A percentile compares a stretch with the other conserved stretches of the same genome.
These are phyloP conservation scores for Nansenia antarctica DNA, from an alignment of 2,113 vertebrate genomes.

Conservation along the genomic window DNA sequence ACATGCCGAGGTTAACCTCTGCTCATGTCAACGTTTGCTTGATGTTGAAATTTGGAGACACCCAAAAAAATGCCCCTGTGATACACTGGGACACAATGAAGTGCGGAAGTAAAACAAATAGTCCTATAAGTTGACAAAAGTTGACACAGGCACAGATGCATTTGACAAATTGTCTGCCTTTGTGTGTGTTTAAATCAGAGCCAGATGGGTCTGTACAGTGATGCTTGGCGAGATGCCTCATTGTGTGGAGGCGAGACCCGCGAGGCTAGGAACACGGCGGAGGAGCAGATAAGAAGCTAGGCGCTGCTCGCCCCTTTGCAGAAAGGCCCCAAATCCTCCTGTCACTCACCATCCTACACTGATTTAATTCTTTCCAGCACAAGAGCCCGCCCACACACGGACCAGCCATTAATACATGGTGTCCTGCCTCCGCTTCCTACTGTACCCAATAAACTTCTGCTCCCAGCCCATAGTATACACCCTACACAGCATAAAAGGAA, in stretches of 20 bases:
- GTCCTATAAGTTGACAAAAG: slow-evolving; percentile 75
- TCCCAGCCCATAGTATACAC: slow-evolving; percentile 23
- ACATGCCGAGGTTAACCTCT: slow-evolving; percentile 62
- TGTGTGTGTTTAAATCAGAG: slow-evolving; percentile 76
- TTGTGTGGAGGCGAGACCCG: slow-evolving; percentile 37
- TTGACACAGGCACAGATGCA: slow-evolving; percentile 75
- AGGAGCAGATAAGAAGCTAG: slow-evolving; percentile 22
- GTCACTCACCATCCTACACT: slow-evolving; percentile 70
- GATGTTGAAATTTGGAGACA: slow-evolving; percentile 42
- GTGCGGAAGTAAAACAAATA: slow-evolving; percentile 65
- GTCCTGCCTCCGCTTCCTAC: slow-evolving; percentile 63
- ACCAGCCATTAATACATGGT: slow-evolving; percentile 56
- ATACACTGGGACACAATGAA: slow-evolving; percentile 38
- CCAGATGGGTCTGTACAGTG: slow-evolving; percentile 76
- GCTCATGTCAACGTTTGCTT: slow-evolving; percentile 56
- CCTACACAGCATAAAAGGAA: not conserved
- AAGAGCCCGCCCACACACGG: slow-evolving; percentile 58
- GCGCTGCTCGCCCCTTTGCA: slow-evolving; percentile 45
- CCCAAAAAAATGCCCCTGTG: slow-evolving; percentile 45
- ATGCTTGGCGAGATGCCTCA: slow-evolving; percentile 70
- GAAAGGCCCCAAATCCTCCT: slow-evolving; percentile 65
- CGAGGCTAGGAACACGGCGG: slow-evolving; percentile 62
- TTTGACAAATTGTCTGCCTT: slow-evolving; percentile 78
- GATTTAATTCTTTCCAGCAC: slow-evolving; percentile 75
- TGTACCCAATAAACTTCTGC: slow-evolving; percentile 59